A percentile compares a stretch with the other conserved stretches of the same genome.
phyloP scores from a whole-genome alignment of 53 echinoderm and acorn worm species.

The Holothuria leucospilota region DNA sequence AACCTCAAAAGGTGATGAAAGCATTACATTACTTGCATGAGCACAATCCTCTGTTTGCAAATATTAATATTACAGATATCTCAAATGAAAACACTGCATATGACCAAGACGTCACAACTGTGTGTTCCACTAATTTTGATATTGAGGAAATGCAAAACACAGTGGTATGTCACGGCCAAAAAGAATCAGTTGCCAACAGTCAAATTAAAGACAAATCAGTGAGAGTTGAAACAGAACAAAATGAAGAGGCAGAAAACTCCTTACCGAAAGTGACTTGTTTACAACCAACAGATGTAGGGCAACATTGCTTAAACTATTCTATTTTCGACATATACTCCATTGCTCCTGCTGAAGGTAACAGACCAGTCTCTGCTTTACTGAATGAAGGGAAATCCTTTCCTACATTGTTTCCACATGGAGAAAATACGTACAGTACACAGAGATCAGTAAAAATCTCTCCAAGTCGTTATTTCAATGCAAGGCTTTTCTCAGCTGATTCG shows the following conservation, averaged over 20 bases:
- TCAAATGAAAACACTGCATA: no score
- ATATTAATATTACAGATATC: slow-evolving; percentile 27
- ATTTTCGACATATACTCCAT: slow-evolving; percentile 57
- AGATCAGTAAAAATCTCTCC: slow-evolving; percentile 66
- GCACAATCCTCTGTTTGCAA: slow-evolving; percentile 45
- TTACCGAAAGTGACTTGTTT: slow-evolving; percentile 56
- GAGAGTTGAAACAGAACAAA: background rate
- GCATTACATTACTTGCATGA: slow-evolving; percentile 63
- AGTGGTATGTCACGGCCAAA: no score
- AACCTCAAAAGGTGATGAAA: slow-evolving; percentile 53
- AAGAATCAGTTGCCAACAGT: background rate
- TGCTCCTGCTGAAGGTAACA: slow-evolving; percentile 80
- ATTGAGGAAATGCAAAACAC: no score
- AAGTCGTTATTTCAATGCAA: slow-evolving; percentile 71
- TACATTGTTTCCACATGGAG: slow-evolving; percentile 72
- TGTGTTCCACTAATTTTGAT: no score
- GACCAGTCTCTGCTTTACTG: slow-evolving; percentile 63
- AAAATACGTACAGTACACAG: slow-evolving; percentile 63
- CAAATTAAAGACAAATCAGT: background rate
- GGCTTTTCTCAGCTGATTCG: slow-evolving; percentile 71
- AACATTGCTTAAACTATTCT: slow-evolving; percentile 51
- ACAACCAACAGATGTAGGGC: slow-evolving; percentile 68
- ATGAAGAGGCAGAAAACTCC: slow-evolving; percentile 14
- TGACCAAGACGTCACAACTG: no score
- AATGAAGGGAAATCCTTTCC: slow-evolving; percentile 71